Evolutionary conservation across 2,888 invertebrate genomes (phyloP).

Genomic region (Cantharis rufa): DNA sequence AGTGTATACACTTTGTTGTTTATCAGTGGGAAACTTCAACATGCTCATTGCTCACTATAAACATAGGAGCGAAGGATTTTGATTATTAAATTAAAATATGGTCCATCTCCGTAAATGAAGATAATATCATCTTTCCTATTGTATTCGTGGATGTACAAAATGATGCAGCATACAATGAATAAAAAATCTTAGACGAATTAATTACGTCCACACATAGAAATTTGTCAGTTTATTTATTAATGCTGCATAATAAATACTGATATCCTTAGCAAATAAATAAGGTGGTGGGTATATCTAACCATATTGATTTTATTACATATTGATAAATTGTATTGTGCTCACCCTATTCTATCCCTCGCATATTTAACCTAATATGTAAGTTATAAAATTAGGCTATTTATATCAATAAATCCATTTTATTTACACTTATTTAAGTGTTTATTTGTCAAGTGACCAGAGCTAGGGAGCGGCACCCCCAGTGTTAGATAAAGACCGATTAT

Average conservation of each 20-base stretch:
- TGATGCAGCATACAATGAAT: too few relatives aligned
- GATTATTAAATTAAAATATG: too few relatives aligned
- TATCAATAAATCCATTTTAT: slow-evolving; percentile 32
- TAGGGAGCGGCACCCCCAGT: slow-evolving; percentile 31
- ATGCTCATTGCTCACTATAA: too few relatives aligned
- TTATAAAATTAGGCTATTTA: slow-evolving; percentile 28
- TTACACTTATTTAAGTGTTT: slow-evolving; percentile 27
- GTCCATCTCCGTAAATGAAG: too few relatives aligned
- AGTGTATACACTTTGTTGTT: too few relatives aligned
- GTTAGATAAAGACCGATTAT: slow-evolving; percentile 31
- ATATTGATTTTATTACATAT: background rate
- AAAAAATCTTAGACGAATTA: background rate
- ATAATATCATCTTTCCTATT: too few relatives aligned
- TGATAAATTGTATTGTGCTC: background rate
- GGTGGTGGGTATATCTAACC: background rate
- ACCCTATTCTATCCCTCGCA: background rate
- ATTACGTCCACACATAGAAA: background rate
- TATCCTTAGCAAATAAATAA: background rate
- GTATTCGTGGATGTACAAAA: too few relatives aligned
- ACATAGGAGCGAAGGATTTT: too few relatives aligned
- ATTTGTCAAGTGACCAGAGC: slow-evolving; percentile 25
- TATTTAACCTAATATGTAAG: slow-evolving; percentile 4
- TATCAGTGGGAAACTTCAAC: too few relatives aligned
- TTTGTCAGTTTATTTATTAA: background rate
- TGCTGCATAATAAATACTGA: background rate